phyloP scores from a whole-genome alignment of 2,888 invertebrate genomes.

The Drosophila kanekoi region DNA sequence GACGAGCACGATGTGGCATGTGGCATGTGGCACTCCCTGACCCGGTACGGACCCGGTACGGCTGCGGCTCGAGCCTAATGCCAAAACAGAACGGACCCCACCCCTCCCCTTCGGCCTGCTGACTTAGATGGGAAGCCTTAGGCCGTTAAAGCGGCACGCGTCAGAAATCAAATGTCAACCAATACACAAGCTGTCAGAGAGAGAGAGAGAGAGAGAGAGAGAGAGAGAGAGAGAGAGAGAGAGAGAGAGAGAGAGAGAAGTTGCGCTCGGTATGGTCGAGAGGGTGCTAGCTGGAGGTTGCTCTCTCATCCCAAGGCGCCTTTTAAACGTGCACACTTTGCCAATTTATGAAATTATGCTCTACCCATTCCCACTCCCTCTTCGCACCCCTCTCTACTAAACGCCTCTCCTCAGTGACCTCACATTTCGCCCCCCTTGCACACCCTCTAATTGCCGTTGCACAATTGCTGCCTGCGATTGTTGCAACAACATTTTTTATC shows the following conservation, averaged over 20 bases:
- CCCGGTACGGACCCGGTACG: not conserved
- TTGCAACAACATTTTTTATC: slow-evolving; percentile 39
- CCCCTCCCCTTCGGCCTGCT: not conserved
- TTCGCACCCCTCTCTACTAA: not conserved
- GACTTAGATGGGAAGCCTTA: slow-evolving; percentile 20
- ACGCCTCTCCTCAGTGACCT: not conserved
- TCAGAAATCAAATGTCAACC: slow-evolving; percentile 75
- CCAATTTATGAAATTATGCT: slow-evolving; percentile 47
- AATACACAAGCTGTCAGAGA: slow-evolving; percentile 11
- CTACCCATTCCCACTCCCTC: not conserved
- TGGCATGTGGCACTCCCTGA: slow-evolving; percentile 65
- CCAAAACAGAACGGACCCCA: slow-evolving; percentile 17
- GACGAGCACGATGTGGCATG: slow-evolving; percentile 36
- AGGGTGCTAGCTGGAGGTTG: not conserved
- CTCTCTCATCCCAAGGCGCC: slow-evolving; percentile 40
- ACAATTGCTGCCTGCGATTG: slow-evolving; percentile 24
- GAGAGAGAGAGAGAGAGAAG: not conserved
- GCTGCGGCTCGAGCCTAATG: slow-evolving; percentile 15
- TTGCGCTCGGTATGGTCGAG: not conserved
- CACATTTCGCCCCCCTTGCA: slow-evolving; percentile 3
- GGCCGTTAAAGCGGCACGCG: slow-evolving; percentile 74
- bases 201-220: not conserved
- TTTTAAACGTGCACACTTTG: slow-evolving; percentile 50
- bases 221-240: too few species aligned
- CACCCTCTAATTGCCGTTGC: slow-evolving; percentile 46